Evolutionary conservation across 37 sponge, comb jelly and placozoan species (phyloP).

Genomic region (Ephydatia muelleri): DNA sequence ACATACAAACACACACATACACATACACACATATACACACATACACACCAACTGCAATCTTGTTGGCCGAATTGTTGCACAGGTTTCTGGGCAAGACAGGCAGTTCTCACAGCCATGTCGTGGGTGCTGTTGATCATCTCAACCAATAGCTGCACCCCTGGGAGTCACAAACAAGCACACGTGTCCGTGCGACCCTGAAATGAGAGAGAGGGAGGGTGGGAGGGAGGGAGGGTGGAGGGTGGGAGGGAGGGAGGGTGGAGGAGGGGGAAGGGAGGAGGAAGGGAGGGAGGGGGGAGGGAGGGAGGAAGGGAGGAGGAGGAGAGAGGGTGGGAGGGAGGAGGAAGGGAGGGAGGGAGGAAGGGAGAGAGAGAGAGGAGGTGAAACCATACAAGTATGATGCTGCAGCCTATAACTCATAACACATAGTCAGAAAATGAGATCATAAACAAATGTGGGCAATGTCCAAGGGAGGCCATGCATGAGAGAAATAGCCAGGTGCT

Average conservation of each 20-base stretch:
- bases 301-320: background rate
- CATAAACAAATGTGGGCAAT: background rate
- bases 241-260: no score
- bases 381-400: no score
- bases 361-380: background rate
- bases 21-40: background rate
- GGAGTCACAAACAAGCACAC: conserved; percentile 72
- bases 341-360: background rate
- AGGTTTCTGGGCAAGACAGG: conserved; percentile 80
- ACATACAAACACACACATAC: no score
- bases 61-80: conserved; percentile 80
- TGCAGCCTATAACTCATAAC: no score
- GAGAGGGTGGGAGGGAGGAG: no score
- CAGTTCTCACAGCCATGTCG: conserved; percentile 84
- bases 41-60: conserved; percentile 75
- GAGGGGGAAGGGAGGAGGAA: no score
- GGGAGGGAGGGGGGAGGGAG: background rate
- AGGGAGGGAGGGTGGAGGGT: no score
- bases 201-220: no score
- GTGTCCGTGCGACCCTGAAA: conserved; percentile 81
- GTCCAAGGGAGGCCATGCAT: background rate
- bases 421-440: background rate
- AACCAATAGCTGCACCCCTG: conserved; percentile 80
- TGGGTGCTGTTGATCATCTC: conserved; percentile 69
- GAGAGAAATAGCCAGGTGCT: no score